phyloP scores from a whole-genome alignment of 1,140 invertebrate species.

The Microvelia longipes region DNA sequence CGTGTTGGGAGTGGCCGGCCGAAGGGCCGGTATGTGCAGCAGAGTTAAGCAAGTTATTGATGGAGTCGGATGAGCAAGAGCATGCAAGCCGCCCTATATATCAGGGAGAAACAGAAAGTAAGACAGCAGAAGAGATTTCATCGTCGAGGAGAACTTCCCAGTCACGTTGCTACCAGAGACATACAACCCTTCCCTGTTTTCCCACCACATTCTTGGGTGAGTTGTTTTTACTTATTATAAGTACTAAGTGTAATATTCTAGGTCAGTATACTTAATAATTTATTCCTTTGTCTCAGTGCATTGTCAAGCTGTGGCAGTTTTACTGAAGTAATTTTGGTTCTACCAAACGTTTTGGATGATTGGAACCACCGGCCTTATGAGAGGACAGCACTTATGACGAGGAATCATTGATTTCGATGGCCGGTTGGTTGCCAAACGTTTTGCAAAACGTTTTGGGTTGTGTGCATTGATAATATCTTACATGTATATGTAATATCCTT shows the following conservation, averaged over 20 bases:
- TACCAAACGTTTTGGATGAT: not conserved
- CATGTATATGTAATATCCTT: too few relatives aligned
- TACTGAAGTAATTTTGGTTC: not conserved
- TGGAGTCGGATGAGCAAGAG: slow-evolving; percentile 12
- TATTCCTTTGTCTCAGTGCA: too few relatives aligned
- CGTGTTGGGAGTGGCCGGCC: too few relatives aligned
- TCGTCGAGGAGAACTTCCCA: slow-evolving; percentile 59
- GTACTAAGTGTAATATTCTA: too few relatives aligned
- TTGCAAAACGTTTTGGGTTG: too few relatives aligned
- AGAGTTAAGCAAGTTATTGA: not conserved
- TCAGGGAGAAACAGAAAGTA: slow-evolving; percentile 70
- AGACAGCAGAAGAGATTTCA: slow-evolving; percentile 52
- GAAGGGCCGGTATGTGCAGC: not conserved
- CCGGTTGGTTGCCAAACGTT: too few relatives aligned
- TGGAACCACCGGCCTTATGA: too few relatives aligned
- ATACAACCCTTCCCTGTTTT: slow-evolving; percentile 70
- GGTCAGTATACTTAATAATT: too few relatives aligned
- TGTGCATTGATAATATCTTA: too few relatives aligned
- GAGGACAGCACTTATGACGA: too few relatives aligned
- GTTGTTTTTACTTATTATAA: slow-evolving; percentile 23
- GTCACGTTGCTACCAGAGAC: slow-evolving; percentile 66
- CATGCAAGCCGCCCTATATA: slow-evolving; percentile 77
- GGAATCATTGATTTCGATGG: too few relatives aligned
- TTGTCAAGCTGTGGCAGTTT: not conserved
- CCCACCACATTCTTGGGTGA: slow-evolving; percentile 61